Evolutionary conservation across 2,113 vertebrate species (phyloP), one percentile per base, ranked within the genome.

Genomic region (Tamias sibiricus): DNA sequence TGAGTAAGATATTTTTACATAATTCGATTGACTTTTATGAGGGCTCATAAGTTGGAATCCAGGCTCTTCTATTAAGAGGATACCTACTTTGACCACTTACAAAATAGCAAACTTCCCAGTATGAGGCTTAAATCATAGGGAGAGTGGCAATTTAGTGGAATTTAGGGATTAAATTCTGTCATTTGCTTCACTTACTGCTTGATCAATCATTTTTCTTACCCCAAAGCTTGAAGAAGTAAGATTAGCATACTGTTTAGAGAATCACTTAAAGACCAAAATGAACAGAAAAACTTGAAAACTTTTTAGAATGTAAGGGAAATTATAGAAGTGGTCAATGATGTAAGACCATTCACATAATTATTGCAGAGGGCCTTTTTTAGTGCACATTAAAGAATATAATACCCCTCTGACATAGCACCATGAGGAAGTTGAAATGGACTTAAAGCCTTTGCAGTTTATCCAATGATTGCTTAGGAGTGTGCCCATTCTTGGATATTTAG

Each of bases 1-100:
- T 93, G 84, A 95, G 72, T 86, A 94, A 96, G 91, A 91, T 89
- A 91, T 91, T 92, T 97, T 86, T 95, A 87, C 22, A 68, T 77
- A 86, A 87, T 84, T 77, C 68, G 83, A 69, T 83, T 86, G 37
- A 96, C 40, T 96, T 94, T 84, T 90, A 94, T 91, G 83, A 87
- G 42, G 2, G 82, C 22, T 95, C 47, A 59, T 79, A 89, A 82
- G 14, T 79, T 95, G 62, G 66, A 64, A 85, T 35, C 57, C 93
- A 68, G 37, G 42, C 37, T 81, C 32, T 96, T 95, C 71, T 90
- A n/a, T 22, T 85, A 57, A 64, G 91, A 75, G 35, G 40, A 69
- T 59, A 59, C 24, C 47, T 72, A 54, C 35, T 93, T 92, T 66
- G 42, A 64, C 14, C 62, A 92, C 0, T 93, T 96, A 93, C 40